phyloP scores from a whole-genome alignment of 2,113 vertebrate species.

The Apteryx mantelli region DNA sequence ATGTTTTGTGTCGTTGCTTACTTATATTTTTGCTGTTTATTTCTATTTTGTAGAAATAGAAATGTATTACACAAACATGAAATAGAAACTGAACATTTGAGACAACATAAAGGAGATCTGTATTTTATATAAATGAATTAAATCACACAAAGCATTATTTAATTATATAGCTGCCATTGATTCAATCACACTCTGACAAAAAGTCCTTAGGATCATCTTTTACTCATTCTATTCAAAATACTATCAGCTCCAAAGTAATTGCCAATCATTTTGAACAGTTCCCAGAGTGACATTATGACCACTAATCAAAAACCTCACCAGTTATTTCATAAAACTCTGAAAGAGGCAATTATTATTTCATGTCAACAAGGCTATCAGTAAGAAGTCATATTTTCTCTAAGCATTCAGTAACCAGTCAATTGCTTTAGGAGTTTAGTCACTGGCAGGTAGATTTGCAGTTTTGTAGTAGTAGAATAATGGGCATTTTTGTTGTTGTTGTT shows the following conservation, averaged over 20 bases:
- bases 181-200: background rate
- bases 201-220: background rate
- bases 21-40: background rate
- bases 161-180: background rate
- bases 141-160: background rate
- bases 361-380: background rate
- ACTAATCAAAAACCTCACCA: background rate
- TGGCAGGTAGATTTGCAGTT: background rate
- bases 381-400: background rate
- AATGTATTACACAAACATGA: background rate
- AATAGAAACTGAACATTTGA: background rate
- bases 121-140: background rate
- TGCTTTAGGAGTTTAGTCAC: accelerated
- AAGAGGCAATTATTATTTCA: background rate
- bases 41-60: background rate
- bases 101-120: background rate
- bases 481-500: background rate
- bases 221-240: background rate
- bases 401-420: background rate
- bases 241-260: background rate
- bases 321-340: background rate
- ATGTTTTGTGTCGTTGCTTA: background rate
- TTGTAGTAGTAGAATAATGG: background rate
- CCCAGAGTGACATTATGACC: background rate
- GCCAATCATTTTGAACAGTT: background rate